Base-by-base conservation (phyloP, 2,113 vertebrate genomes). In the Phyllopteryx taeniolatus region DNA sequence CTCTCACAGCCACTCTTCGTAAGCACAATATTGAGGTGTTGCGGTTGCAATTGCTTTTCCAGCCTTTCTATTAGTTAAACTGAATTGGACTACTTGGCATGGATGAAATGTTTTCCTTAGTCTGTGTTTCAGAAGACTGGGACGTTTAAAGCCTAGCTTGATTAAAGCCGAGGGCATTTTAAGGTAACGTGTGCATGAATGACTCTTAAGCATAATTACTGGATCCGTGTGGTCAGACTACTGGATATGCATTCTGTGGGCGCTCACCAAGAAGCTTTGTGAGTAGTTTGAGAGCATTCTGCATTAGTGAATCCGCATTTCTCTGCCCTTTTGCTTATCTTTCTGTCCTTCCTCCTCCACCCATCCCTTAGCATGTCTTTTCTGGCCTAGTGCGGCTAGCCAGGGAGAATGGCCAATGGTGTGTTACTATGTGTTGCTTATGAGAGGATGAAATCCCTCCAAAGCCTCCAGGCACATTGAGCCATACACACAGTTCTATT, bases 401-500 rank as follows among this genome's bases (percentile, higher is more conserved):
- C 79, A 78, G 76, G 78, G 79, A 77, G 66, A 83, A 78, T 79
- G 71, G 77, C 73, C 79, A 72, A 65, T 54, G 71, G 71, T 87
- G 80, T 81, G 81, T 83, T 56, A 79, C 51, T 80, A 76, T 86
- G 82, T 51, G 72, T 80, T 90, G 90, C 90, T 93, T 93, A 93
- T 91, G 90, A 81, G 93, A 86, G 90, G 91, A 91, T 94, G 90
- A 94, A 94, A 94, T 94, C 71, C 75, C 83, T 87, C 87, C 79
- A 89, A 79, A 89, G 87, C 91, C 87, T 72, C 53, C 74, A 82
- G 89, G 88, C 86, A 88, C 82, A 81, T 69, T 63, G 75, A 76
- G 68, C 79, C 83, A 87, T 78, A 85, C 83, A 77, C 68, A 75
- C 66, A 75, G 74, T 61, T 61, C 78, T 54, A 59, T 72, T 70